A percentile compares a stretch with the other conserved stretches of the same genome.
Evolutionary conservation across 1,140 invertebrate species (phyloP).

Genomic region (Leptinotarsa defecta): DNA sequence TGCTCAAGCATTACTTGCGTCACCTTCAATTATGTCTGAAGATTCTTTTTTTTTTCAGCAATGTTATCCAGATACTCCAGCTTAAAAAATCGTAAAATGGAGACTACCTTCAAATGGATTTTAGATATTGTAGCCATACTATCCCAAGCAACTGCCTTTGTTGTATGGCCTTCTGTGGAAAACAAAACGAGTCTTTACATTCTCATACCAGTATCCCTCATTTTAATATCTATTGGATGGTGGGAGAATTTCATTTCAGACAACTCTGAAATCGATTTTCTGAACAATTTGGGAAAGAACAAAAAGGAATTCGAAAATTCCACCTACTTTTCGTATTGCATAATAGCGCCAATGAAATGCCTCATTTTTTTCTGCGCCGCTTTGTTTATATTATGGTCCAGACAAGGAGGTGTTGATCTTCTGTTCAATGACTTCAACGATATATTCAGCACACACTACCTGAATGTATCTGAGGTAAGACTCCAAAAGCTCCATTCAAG

Average conservation of each 20-base stretch:
- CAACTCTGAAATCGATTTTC: conserved; percentile 49
- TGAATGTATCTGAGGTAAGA: conserved; percentile 64
- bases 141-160: conserved; percentile 66
- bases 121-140: conserved; percentile 64
- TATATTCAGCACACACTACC: conserved; percentile 62
- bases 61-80: conserved; percentile 9
- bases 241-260: conserved; percentile 82
- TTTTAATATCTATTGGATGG: conserved; percentile 79
- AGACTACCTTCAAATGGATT: background rate
- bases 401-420: conserved; percentile 59
- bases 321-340: conserved; percentile 72
- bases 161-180: conserved; percentile 68
- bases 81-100: background rate
- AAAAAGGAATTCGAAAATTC: conserved; percentile 64
- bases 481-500: background rate
- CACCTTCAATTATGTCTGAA: too few species aligned
- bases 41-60: background rate
- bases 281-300: conserved; percentile 60
- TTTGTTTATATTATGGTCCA: conserved; percentile 61
- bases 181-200: conserved; percentile 60
- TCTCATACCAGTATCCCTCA: conserved; percentile 65
- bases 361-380: conserved; percentile 64
- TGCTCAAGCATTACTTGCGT: too few species aligned
- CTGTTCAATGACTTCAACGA: conserved; percentile 61
- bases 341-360: conserved; percentile 71